Base-by-base conservation (phyloP, 2,888 invertebrate genomes). In the Antheraea yamamai region DNA sequence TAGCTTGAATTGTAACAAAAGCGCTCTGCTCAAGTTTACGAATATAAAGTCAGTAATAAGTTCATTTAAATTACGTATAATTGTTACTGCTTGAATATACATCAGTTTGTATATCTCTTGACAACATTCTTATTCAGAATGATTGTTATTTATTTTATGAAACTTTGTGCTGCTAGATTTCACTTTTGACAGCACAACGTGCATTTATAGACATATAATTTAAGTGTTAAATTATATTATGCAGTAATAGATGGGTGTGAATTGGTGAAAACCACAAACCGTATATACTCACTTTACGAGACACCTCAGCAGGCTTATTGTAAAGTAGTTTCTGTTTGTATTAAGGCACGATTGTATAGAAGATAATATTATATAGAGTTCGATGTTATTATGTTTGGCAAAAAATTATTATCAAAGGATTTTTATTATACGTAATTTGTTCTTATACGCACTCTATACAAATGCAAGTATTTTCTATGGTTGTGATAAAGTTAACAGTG, bases 191-290 rank as follows among this genome's bases (percentile, higher is more conserved):
- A 61, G 2, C 10, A 61, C 26, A 30, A 2, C 30, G 30, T 30
- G 30, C 30, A 3, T 61, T 30, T 66, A 30, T 30, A 66, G 14
- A 30, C 26, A 66, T 66, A 66, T 30, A 23, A n/a, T 23, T 23
- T 26, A 66, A 30, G 64, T 66, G 64, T 30, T 66, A 66, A 66
- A 66, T 66, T 30, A 16, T 66, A 30, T 30, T 66, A 14, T 14
- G 14, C 30, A 66, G 30, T 66, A 66, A 66, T 66, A 66, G 7
- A 30, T 66, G 64, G 30, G 30, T 66, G 64, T 66, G 64, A 66
- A 66, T 30, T 30, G 20, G 64, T 30, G 30, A 66, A 66, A 66
- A 66, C 64, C 20, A 66, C 30, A 30, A 30, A 16, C 1, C 30
- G 14, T 30, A 16, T 66, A 26, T 26, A 14, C 12, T 16, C 12